These are phyloP conservation scores for Limnothrissa miodon DNA, from an alignment of 2,113 vertebrate species.

Conservation along the genomic window DNA sequence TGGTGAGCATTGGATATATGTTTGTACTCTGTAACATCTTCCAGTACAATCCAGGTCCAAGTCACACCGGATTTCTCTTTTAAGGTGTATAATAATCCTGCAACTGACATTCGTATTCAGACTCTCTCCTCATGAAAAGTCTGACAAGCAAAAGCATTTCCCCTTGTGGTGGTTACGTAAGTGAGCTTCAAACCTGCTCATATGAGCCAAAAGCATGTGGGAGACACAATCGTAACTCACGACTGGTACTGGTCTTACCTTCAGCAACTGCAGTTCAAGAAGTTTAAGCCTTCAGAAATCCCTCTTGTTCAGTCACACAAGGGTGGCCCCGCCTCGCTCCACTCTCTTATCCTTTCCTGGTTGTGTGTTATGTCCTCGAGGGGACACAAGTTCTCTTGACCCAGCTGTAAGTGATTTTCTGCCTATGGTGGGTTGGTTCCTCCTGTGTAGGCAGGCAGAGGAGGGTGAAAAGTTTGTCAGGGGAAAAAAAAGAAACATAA, in stretches of 20 bases:
- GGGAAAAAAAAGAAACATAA: no score
- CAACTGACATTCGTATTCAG: no score
- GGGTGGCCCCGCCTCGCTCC: no score
- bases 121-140: not conserved
- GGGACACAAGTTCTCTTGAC: not conserved
- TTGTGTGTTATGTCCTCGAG: not conserved
- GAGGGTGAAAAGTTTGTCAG: not conserved
- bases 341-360: not conserved
- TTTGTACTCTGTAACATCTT: no score
- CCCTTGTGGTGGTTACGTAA: not conserved
- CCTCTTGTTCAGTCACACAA: no score
- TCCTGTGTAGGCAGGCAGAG: not conserved
- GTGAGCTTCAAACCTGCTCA: not conserved
- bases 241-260: not conserved
- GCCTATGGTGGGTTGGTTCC: not conserved
- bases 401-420: not conserved
- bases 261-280: not conserved
- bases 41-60: no score
- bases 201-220: not conserved
- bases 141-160: not conserved
- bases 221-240: not conserved
- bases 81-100: no score
- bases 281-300: no score
- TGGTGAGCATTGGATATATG: no score
- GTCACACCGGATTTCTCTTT: no score